These are phyloP conservation scores for Micromussa lordhowensis DNA, from an alignment of 92 coral and sea anemone genomes.

Conservation along the genomic window DNA sequence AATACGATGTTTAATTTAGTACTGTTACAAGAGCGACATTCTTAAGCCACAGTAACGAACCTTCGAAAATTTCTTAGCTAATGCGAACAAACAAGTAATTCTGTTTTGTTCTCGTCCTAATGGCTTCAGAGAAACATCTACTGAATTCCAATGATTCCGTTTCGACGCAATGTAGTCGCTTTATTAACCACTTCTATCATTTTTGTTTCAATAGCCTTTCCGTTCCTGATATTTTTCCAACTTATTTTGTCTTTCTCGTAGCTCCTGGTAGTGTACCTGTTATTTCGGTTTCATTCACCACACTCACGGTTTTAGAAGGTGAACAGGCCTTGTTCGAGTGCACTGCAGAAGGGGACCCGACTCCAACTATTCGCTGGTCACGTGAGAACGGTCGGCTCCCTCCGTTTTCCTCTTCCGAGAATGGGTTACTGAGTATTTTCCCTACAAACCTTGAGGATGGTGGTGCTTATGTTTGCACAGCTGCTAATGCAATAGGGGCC, in stretches of 20 bases:
- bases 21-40: not conserved
- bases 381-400: constrained; percentile 78
- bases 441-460: constrained; percentile 71
- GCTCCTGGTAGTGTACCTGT: constrained; percentile 90
- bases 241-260: not conserved
- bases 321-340: constrained; percentile 84
- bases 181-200: not conserved
- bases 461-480: constrained; percentile 87
- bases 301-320: constrained; percentile 80
- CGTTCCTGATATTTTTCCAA: not conserved
- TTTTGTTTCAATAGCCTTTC: not conserved
- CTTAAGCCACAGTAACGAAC: not conserved
- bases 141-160: not conserved
- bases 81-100: not conserved
- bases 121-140: not conserved
- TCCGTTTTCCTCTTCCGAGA: constrained; percentile 62
- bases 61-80: not conserved
- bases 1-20: not conserved
- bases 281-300: constrained; percentile 66
- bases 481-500: constrained; percentile 87
- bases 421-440: constrained; percentile 74
- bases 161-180: not conserved
- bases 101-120: not conserved
- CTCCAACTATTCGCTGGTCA: constrained; percentile 80
- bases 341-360: constrained; percentile 80